phyloP scores from a whole-genome alignment of 2,888 invertebrate genomes.

The Dysmachus trigonus region DNA sequence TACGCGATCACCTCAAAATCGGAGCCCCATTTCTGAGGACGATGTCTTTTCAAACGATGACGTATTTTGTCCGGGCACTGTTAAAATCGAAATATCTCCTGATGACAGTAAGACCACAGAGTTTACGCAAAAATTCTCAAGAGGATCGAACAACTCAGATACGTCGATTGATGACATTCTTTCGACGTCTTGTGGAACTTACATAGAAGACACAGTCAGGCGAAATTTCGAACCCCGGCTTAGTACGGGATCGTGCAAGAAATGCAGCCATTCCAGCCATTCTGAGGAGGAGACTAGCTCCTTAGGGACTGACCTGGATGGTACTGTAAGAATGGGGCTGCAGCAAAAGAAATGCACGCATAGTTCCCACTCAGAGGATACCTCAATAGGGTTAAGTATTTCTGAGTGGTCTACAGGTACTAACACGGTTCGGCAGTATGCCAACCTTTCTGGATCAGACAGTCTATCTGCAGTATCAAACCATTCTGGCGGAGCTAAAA shows the following conservation, averaged over 20 bases:
- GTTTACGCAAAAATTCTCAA: conserved; percentile 60
- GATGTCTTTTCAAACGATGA: conserved; percentile 70
- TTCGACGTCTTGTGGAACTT: conserved; percentile 66
- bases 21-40: conserved; percentile 71
- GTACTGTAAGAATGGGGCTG: conserved; percentile 81
- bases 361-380: conserved; percentile 86
- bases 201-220: conserved; percentile 68
- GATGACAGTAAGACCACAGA: conserved; percentile 66
- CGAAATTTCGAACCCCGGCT: conserved; percentile 65
- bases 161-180: conserved; percentile 72
- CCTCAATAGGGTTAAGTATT: conserved; percentile 84
- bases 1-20: conserved; percentile 70
- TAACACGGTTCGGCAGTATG: conserved; percentile 83
- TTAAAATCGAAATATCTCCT: conserved; percentile 68
- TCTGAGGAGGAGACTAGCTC: conserved; percentile 80
- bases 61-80: conserved; percentile 70
- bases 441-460: conserved; percentile 76
- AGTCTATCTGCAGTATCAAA: conserved; percentile 69
- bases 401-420: conserved; percentile 91
- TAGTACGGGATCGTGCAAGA: conserved; percentile 69
- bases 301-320: conserved; percentile 80
- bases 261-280: conserved; percentile 76
- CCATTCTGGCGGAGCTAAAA: conserved; percentile 69
- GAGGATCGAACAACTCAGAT: conserved; percentile 72
- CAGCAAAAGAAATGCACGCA: conserved; percentile 85